phyloP scores from a whole-genome alignment of 2,797 vertebrate species.

The Oophaga sylvatica region DNA sequence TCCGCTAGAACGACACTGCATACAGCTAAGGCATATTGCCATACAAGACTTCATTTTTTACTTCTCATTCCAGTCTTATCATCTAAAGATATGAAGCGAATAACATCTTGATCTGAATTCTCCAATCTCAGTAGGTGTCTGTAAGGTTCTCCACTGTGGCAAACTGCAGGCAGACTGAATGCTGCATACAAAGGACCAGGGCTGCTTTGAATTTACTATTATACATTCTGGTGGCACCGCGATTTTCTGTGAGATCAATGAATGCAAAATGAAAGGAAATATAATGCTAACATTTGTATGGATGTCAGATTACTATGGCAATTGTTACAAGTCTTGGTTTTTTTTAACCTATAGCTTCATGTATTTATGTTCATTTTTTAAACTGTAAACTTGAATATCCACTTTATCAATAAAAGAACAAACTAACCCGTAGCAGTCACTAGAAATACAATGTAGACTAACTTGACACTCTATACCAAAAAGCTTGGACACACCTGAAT shows the following conservation, averaged over 20 bases:
- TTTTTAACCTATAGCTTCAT: conserved; percentile 8
- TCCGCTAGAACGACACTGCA: background rate
- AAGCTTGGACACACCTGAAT: background rate
- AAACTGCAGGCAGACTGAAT: conserved; percentile 26
- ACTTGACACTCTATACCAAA: background rate
- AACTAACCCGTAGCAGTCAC: background rate
- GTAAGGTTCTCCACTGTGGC: conserved; percentile 28
- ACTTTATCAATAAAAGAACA: background rate
- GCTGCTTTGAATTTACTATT: conserved; percentile 46
- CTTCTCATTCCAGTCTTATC: conserved; percentile 28
- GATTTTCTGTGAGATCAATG: conserved; percentile 34
- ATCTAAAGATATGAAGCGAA: conserved; percentile 47
- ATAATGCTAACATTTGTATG: conserved; percentile 36
- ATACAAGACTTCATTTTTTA: conserved; percentile 8
- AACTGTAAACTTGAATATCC: background rate
- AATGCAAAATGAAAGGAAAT: conserved; percentile 30
- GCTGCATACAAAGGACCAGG: conserved; percentile 41
- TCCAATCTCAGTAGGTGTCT: conserved; percentile 45
- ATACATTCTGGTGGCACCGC: conserved; percentile 29
- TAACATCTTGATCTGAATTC: conserved; percentile 54
- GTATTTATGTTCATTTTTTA: background rate
- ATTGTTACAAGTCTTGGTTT: conserved; percentile 7
- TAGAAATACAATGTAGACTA: background rate
- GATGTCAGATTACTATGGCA: conserved; percentile 7
- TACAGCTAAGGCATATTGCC: background rate